These are phyloP conservation scores for Phrynocephalus guinanensis DNA, from an alignment of 2,797 vertebrate genomes.

Conservation along the genomic window DNA sequence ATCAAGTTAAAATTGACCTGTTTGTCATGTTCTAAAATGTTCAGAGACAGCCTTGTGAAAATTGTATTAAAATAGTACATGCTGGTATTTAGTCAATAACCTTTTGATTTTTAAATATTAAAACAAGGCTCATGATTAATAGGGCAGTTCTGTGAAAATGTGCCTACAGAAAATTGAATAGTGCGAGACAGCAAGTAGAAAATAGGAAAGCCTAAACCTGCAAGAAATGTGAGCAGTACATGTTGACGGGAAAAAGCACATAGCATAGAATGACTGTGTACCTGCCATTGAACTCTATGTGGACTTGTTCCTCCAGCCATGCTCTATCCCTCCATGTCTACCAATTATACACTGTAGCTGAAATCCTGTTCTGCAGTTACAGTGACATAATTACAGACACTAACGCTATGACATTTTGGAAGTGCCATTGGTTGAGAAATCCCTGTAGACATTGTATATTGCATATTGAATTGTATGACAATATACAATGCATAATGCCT, in stretches of 20 bases:
- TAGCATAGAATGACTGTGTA: not conserved
- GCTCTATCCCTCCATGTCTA: too few relatives aligned
- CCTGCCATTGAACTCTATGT: too few relatives aligned
- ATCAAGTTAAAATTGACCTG: not conserved
- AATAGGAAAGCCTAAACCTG: not conserved
- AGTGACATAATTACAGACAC: too few relatives aligned
- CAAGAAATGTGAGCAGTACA: not conserved
- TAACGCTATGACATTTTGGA: too few relatives aligned
- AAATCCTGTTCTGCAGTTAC: too few relatives aligned
- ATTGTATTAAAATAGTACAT: not conserved
- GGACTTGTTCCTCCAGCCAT: too few relatives aligned
- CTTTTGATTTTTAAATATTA: constrained; percentile 5
- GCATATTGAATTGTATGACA: too few relatives aligned
- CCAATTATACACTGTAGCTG: too few relatives aligned
- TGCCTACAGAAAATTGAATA: not conserved
- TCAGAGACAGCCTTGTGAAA: too few relatives aligned
- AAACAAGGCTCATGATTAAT: not conserved
- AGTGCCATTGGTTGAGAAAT: too few relatives aligned
- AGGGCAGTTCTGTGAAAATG: not conserved
- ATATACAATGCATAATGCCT: too few relatives aligned
- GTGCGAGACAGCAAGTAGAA: not conserved
- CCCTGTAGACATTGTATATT: too few relatives aligned
- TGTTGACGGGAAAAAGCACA: not conserved
- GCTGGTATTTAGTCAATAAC: not conserved
- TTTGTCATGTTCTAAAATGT: not conserved